phyloP scores from a whole-genome alignment of 2,888 invertebrate species.

The Hyalella azteca region DNA sequence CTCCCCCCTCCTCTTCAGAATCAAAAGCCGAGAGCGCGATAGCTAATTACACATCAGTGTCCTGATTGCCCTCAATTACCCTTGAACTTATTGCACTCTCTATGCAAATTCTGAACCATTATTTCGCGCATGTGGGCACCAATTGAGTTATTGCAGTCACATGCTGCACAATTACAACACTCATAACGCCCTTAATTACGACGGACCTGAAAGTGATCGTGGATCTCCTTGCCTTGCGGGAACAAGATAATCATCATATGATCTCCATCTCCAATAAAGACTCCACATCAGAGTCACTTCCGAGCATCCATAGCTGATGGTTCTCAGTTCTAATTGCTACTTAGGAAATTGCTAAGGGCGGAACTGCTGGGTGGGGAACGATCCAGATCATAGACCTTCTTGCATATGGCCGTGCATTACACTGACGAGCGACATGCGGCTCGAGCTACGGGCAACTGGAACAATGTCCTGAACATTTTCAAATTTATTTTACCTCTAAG shows the following conservation, averaged over 20 bases:
- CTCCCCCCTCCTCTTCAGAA: too few relatives aligned
- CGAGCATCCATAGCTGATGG: too few relatives aligned
- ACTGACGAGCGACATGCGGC: too few relatives aligned
- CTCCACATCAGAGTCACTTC: too few relatives aligned
- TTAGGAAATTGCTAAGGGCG: too few relatives aligned
- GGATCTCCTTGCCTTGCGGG: not conserved
- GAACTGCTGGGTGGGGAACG: too few relatives aligned
- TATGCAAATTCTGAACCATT: constrained; percentile 9
- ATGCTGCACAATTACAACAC: not conserved
- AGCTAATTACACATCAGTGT: not conserved
- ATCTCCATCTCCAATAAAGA: constrained; percentile 1
- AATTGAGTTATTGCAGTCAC: not conserved
- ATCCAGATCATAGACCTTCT: too few relatives aligned
- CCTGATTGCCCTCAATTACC: constrained; percentile 1
- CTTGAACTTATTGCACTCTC: constrained; percentile 5
- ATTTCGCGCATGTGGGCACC: not conserved
- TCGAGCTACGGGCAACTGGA: too few relatives aligned
- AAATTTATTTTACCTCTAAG: too few relatives aligned
- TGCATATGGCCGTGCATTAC: too few relatives aligned
- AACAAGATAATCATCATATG: not conserved
- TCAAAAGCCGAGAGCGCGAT: not conserved
- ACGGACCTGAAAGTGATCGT: constrained; percentile 14
- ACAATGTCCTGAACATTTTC: too few relatives aligned
- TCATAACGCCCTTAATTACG: not conserved
- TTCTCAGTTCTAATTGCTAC: too few relatives aligned